These are phyloP conservation scores for Echinarachnius parma DNA, from an alignment of 53 echinoderm and acorn worm genomes.

Conservation along the genomic window DNA sequence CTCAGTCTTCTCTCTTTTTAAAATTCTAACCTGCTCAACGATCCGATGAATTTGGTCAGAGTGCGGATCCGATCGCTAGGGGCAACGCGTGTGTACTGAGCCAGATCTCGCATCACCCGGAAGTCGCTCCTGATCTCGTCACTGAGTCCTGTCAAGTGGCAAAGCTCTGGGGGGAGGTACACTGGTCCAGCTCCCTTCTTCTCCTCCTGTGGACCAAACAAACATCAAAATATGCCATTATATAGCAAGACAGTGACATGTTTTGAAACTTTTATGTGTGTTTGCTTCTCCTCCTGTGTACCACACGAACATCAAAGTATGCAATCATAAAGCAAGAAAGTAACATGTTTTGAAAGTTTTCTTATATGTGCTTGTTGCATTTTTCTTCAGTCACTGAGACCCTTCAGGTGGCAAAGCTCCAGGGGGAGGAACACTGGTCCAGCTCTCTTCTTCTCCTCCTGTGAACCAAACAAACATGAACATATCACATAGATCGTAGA, in stretches of 20 bases:
- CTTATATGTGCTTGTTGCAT: too few species aligned
- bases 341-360: too few species aligned
- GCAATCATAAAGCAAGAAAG: too few species aligned
- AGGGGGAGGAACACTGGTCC: constrained; percentile 74
- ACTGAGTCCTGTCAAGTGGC: constrained; percentile 81
- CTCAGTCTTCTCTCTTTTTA: too few species aligned
- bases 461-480: neutral
- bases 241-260: too few species aligned
- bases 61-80: constrained; percentile 49
- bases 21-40: constrained; percentile 60
- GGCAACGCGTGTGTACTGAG: constrained; percentile 65
- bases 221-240: too few species aligned
- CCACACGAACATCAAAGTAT: too few species aligned
- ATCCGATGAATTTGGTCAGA: constrained; percentile 50
- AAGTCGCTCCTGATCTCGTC: constrained; percentile 83
- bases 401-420: constrained; percentile 86
- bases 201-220: constrained; percentile 12
- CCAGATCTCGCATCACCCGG: constrained; percentile 86
- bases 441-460: constrained; percentile 47
- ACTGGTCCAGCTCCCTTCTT: constrained; percentile 60
- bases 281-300: too few species aligned
- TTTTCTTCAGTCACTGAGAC: constrained; percentile 87
- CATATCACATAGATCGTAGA: too few species aligned
- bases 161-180: constrained; percentile 78
- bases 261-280: too few species aligned